Percentiles rank a stretch among this genome's conserved stretches.
Conservation (phyloP, 2,888 invertebrate genomes). For the Watsonalla cultraria region DNA sequence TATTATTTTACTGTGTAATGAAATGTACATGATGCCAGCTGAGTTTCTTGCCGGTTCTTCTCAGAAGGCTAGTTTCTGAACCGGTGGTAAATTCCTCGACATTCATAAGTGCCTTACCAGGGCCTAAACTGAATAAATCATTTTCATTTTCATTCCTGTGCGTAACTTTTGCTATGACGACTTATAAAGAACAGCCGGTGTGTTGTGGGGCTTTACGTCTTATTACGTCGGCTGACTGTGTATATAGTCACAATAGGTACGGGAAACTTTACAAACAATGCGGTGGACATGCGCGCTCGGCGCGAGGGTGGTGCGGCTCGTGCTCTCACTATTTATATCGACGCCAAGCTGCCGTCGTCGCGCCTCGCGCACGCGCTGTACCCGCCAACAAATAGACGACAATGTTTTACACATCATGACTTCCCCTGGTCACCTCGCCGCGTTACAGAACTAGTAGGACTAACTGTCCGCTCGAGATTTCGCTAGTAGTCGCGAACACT, state of each 20-base stretch:
- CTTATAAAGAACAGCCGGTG: too few species aligned
- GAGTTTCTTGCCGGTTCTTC: too few species aligned
- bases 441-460: slow-evolving; percentile 24
- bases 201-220: neutral
- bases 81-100: too few species aligned
- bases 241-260: too few species aligned
- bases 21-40: too few species aligned
- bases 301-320: slow-evolving; percentile 23
- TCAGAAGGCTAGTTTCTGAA: too few species aligned
- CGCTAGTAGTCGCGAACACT: slow-evolving; percentile 30
- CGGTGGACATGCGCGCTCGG: slow-evolving; percentile 46
- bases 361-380: slow-evolving; percentile 60
- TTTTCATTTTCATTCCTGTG: too few species aligned
- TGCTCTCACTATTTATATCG: slow-evolving; percentile 71
- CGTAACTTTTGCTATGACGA: too few species aligned
- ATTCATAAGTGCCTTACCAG: too few species aligned
- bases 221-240: too few species aligned
- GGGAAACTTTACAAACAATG: slow-evolving; percentile 57
- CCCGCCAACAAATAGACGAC: slow-evolving; percentile 51
- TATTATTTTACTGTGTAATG: too few species aligned
- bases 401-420: slow-evolving; percentile 72
- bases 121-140: too few species aligned
- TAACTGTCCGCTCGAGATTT: slow-evolving; percentile 23
- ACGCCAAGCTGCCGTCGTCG: slow-evolving; percentile 41
- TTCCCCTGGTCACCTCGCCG: slow-evolving; percentile 36